Base-by-base conservation (phyloP, 1,140 invertebrate species). In the Thaumatotibia leucotreta region DNA sequence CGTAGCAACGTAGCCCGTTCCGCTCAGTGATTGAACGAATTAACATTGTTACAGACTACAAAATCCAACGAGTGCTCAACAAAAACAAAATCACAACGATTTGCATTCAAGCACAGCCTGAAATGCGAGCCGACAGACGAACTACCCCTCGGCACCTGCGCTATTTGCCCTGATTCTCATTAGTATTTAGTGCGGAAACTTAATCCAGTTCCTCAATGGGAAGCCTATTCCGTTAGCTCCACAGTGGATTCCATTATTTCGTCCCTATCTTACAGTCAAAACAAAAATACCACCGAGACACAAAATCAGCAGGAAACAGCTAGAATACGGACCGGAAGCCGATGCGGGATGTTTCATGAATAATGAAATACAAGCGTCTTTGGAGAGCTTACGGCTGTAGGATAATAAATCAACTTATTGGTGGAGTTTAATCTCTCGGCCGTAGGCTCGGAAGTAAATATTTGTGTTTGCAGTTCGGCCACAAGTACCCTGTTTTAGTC, bases 321-420 rank as follows among this genome's bases (percentile, higher is more conserved):
- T 27, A 14, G 52, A 58, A 27, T 27, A 27, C 3, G 52, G 24
- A 27, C 29, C 23, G 20, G 9, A 17, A 27, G 52, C 6, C 14
- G 52, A 27, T 27, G 52, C 23, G 52, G 27, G 52, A 58, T 58
- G 52, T 58, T 58, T 58, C 52, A 58, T 58, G 52, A 58, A 58
- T 58, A 58, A 58, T 58, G 52, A 58, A 58, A 58, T 10, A 27
- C 52, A 58, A 58, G 52, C 52, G 27, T 31, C 52, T 58, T 31
- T 11, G 23, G 52, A 58, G 52, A 27, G 52, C 52, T 58, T 58
- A 58, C 23, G 52, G 27, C 11, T 58, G 52, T 58, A 58, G 52
- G 52, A 58, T 58, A 58, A 58, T 58, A 58, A 58, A 58, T 58
- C 52, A 58, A 58, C 52, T 58, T 58, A 58, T 58, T 58, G 52